Evolutionary conservation across 1,140 invertebrate species (phyloP).

Genomic region (Dufourea novaeangliae): DNA sequence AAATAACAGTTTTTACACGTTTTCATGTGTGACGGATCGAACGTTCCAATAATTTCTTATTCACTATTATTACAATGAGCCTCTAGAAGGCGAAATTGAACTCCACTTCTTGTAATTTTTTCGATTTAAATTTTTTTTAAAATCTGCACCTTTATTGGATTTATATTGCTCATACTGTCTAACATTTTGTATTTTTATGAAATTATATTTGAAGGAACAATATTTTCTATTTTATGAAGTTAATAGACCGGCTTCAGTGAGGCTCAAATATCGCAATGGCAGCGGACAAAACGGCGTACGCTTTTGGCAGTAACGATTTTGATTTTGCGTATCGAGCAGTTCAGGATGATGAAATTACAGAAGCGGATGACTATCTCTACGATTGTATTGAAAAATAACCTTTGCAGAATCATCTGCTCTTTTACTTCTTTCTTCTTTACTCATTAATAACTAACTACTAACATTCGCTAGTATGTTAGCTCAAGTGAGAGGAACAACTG

Average conservation of each 20-base stretch:
- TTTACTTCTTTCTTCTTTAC: conserved; percentile 51
- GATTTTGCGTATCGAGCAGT: conserved; percentile 39
- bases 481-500: conserved; percentile 64
- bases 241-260: not conserved
- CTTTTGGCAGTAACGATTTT: conserved; percentile 28
- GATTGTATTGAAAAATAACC: conserved; percentile 73
- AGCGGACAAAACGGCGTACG: not conserved
- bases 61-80: no score
- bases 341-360: conserved; percentile 60
- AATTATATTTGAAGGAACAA: not conserved
- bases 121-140: not conserved
- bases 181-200: no score
- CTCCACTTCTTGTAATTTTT: not conserved
- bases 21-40: no score
- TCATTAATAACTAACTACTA: conserved; percentile 52
- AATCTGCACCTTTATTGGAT: no score
- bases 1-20: not conserved
- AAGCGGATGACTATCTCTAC: conserved; percentile 63
- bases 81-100: not conserved
- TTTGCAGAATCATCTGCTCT: conserved; percentile 60
- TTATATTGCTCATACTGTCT: no score
- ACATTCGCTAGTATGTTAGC: conserved; percentile 57
- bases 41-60: no score
- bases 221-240: not conserved
- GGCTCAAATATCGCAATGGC: not conserved